Base-by-base conservation (phyloP, 1,140 invertebrate species). In the Drosophila gunungcola region DNA sequence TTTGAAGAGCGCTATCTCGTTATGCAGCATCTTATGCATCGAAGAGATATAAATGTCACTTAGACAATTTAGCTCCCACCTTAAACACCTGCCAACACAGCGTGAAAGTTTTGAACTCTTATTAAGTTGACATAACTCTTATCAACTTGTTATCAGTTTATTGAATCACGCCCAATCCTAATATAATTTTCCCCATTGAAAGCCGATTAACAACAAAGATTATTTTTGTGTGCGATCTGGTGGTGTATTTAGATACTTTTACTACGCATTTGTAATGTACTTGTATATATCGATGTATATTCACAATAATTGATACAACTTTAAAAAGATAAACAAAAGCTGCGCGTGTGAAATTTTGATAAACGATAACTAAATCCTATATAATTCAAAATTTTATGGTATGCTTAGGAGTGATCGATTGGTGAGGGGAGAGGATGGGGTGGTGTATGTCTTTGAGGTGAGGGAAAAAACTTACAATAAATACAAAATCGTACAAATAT, bases 401-500 rank as follows among this genome's bases (percentile, higher is more conserved):
- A 48, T 64, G 32, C 38, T 49, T 45, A 57, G 45, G 42, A 36
- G 43, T 45, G 34, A 42, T 64, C 62, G 52, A 10, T 10, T 34
- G 46, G 27, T 1, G 29, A 7, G 29, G 39, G 39, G 13, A n/a
- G 16, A 62, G 7, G 21, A 56, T n/a, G 25, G 48, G 25, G 1
- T 10, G 29, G 29, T 32, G 29, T 25, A 9, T 10, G 1, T 3
- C 27, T 7, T 49, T 38, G 3, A 4, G 38, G 25, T 9, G n/a
- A 13, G 13, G 58, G 32, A 65, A 61, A 45, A 27, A 88, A 88
- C 82, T 88, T 88, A 86, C 82, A 76, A 86, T 86, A 88, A 76
- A 79, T 86, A 86, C 75, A 86, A 86, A 68, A 86, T 73, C 73
- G 82, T 86, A 86, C 83, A 86, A 86, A 86, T 86, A 78, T 88